These are phyloP conservation scores for Danionella cerebrum DNA, from an alignment of 2,113 vertebrate genomes.

Conservation along the genomic window DNA sequence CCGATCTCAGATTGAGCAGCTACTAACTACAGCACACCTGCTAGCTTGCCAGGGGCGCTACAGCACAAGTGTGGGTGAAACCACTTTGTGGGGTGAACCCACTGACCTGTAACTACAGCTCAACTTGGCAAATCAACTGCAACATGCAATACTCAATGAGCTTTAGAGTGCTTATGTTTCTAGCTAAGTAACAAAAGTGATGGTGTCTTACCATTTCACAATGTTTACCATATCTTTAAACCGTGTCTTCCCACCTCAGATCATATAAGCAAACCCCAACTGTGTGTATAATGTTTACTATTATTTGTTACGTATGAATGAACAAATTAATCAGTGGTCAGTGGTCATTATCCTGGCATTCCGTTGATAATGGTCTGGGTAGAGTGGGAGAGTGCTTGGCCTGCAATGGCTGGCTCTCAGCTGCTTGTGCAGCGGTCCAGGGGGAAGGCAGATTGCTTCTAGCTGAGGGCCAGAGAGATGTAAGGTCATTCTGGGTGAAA, in stretches of 20 bases:
- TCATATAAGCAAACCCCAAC: no score
- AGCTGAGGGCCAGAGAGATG: constrained; percentile 23
- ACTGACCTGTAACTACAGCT: not conserved
- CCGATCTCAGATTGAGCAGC: not conserved
- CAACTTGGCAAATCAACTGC: constrained; percentile 3
- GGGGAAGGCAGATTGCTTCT: not conserved
- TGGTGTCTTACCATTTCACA: no score
- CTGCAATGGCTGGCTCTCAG: not conserved
- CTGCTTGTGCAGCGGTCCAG: not conserved
- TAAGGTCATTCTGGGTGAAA: constrained; percentile 22
- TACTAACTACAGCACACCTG: not conserved
- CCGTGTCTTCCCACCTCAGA: no score
- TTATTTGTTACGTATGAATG: no score
- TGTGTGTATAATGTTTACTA: no score
- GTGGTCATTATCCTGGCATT: no score
- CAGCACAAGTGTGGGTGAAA: not conserved
- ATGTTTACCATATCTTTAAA: no score
- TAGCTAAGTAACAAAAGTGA: no score
- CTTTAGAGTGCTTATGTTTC: not conserved
- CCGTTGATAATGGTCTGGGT: no score
- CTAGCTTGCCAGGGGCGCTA: not conserved
- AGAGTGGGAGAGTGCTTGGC: no score
- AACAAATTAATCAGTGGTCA: no score
- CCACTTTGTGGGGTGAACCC: not conserved
- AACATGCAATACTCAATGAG: not conserved